Conservation (phyloP, 2,888 invertebrate genomes). For the Amphipoea oculea region DNA sequence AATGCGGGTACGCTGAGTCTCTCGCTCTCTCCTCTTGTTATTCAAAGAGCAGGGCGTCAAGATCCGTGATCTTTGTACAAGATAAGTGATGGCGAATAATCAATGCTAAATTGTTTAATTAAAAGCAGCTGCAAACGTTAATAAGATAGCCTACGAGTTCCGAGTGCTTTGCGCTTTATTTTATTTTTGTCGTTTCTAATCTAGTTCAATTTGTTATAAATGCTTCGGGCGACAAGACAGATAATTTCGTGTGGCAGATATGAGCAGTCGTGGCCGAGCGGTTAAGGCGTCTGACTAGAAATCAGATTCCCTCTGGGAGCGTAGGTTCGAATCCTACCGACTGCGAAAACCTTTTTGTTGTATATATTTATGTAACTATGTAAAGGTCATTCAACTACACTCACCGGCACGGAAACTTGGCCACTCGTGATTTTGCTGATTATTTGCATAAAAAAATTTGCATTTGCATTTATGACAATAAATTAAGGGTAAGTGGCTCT, state of each 20-base stretch:
- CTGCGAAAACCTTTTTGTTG: conserved; percentile 89
- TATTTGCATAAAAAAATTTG: too few relatives aligned
- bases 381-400: conserved; percentile 17
- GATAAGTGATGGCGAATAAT: conserved; percentile 62
- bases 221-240: conserved; percentile 17
- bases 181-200: conserved; percentile 35
- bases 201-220: conserved; percentile 35
- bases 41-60: conserved; percentile 52
- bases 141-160: conserved; percentile 28
- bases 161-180: conserved; percentile 8
- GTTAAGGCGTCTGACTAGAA: conserved; percentile 97
- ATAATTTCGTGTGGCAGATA: neutral
- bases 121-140: conserved; percentile 58
- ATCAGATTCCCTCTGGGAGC: conserved; percentile 97
- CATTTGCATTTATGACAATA: too few relatives aligned
- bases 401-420: too few relatives aligned
- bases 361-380: neutral
- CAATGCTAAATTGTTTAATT: conserved; percentile 56
- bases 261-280: conserved; percentile 95
- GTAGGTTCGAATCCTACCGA: conserved; percentile 97
- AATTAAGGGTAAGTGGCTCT: too few relatives aligned
- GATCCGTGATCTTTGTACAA: conserved; percentile 58
- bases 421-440: too few relatives aligned
- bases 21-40: conserved; percentile 62
- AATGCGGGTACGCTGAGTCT: conserved; percentile 46